Evolutionary conservation across 2,888 invertebrate genomes (phyloP), one percentile per base, ranked within the genome.

Genomic region (Trichogramma dendrolimi): DNA sequence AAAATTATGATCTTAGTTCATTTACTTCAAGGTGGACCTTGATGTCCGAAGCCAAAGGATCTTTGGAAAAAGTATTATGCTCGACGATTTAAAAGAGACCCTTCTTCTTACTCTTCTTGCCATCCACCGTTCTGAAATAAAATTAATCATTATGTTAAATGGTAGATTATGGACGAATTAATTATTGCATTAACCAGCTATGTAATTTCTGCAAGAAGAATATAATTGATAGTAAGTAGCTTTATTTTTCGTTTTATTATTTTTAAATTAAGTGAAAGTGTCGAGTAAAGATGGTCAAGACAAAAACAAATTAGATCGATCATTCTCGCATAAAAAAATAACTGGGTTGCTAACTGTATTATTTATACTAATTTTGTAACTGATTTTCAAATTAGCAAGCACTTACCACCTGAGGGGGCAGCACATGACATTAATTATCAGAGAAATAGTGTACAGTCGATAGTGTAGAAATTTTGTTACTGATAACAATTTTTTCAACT

Each of bases 101-200:
- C 84, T 92, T 92, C 86, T 92, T 92, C 85, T 91, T 91, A 79
- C 85, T 89, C 83, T 92, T 92, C 81, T 92, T 91, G 72, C 92
- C 92, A 77, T 92, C 92, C 71, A 91, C 87, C 69, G 89, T 84
- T 81, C 89, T 89, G 85, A 68, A 86, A 87, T 57, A 52, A 56
- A 65, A 62, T 60, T 57, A 62, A 51, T 60, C 6, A 55, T 40
- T 42, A 44, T 62, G 52, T 58, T 52, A 59, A 57, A 58, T 46
- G 3, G 27, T 27, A 27, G 27, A 27, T 27, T 27, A 2, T 27
- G 2, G 27, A 27, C 27, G 3, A 27, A 27, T 27, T 27, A 27
- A 27, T 27, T 27, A 27, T 27, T 27, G 27, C 27, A 27, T 27
- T 27, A 27, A 27, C 27, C 27, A 27, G 27, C 27, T 27, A 27